A percentile compares a stretch with the other conserved stretches of the same genome.
phyloP scores from a whole-genome alignment of 2,113 vertebrate species.

The Dipodomys ordii region DNA sequence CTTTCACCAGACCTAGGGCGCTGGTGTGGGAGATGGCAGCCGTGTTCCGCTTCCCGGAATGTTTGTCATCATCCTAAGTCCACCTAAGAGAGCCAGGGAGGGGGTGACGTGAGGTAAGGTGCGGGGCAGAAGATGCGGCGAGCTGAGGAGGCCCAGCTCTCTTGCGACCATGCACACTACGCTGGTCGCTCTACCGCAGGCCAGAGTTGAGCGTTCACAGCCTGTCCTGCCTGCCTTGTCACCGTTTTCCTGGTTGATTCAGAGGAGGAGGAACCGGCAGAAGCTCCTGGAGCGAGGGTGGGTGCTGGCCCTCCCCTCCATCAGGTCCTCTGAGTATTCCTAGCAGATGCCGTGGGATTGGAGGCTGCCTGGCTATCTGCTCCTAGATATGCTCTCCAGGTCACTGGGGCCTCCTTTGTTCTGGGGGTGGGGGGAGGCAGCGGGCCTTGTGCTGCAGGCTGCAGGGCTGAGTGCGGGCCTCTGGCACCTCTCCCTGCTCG shows the following conservation, averaged over 20 bases:
- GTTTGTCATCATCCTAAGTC: neutral
- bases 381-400: neutral
- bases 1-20: neutral
- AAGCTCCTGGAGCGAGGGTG: too few species aligned
- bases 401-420: neutral
- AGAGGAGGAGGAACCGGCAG: neutral
- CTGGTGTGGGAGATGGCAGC: neutral
- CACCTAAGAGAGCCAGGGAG: neutral
- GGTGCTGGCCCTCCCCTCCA: too few species aligned
- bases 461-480: neutral
- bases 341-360: neutral
- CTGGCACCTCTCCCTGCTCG: neutral
- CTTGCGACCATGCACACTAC: rapidly evolving
- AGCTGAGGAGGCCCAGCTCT: too few species aligned
- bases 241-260: neutral
- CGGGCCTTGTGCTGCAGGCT: neutral
- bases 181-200: neutral
- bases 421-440: neutral
- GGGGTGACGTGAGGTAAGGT: too few species aligned
- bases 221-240: too few species aligned
- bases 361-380: too few species aligned
- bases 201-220: too few species aligned
- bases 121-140: too few species aligned
- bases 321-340: neutral
- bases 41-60: neutral